phyloP scores from a whole-genome alignment of 2,888 invertebrate genomes.

The Drosophila tanythrix region DNA sequence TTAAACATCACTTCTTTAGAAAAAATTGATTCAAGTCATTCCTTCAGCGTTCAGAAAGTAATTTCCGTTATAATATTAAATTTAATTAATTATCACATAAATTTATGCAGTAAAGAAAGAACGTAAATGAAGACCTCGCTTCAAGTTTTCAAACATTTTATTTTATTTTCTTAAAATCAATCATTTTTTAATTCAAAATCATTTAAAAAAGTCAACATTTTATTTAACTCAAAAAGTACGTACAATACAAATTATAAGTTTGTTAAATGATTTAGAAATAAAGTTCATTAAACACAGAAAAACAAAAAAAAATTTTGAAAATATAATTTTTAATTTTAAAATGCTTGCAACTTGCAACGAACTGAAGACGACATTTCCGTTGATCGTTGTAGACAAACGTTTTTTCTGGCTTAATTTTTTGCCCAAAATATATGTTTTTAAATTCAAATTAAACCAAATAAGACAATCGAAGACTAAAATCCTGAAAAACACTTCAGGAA shows the following conservation, averaged over 20 bases:
- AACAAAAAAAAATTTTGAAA: accelerated
- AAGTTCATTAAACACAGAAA: background rate
- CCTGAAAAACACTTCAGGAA: background rate
- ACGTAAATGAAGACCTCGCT: background rate
- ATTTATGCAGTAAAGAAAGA: background rate
- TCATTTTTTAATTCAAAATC: background rate
- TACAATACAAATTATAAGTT: background rate
- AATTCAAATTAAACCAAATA: background rate
- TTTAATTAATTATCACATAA: background rate
- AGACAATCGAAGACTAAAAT: background rate
- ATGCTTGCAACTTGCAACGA: background rate
- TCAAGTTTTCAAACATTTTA: background rate
- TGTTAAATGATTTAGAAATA: background rate
- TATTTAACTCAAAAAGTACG: background rate
- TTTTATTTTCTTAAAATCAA: background rate
- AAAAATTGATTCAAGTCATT: background rate
- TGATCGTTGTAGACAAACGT: background rate
- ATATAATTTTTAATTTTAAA: background rate
- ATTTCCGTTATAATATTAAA: background rate
- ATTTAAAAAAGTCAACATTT: background rate
- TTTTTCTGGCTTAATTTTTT: background rate
- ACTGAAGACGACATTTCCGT: background rate
- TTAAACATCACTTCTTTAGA: too few species aligned
- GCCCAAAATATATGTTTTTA: background rate
- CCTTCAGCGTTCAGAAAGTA: background rate